Evolutionary conservation across 2,113 vertebrate species (phyloP).

Genomic region (Butorides virescens): DNA sequence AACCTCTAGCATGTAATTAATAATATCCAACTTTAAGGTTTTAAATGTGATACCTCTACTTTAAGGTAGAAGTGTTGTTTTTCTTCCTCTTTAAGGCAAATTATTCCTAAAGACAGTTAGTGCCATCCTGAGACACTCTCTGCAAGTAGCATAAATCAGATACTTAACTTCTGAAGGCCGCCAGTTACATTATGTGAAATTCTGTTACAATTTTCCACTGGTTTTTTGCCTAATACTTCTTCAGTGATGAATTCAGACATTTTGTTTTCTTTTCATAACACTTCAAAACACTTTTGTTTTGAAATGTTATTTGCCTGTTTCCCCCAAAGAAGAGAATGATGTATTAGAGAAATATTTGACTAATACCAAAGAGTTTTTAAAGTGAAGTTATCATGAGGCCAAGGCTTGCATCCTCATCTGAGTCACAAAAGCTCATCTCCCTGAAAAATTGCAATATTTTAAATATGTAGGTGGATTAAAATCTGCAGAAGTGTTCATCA

Average conservation of each 20-base stretch:
- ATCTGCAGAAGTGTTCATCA: neutral
- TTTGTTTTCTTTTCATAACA: neutral
- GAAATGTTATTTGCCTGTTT: neutral
- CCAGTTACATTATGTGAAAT: neutral
- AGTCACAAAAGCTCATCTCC: neutral
- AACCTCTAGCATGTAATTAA: neutral
- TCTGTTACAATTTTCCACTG: neutral
- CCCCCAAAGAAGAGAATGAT: neutral
- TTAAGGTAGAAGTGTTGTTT: neutral
- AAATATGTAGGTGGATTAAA: neutral
- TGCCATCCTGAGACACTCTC: neutral
- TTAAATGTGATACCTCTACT: neutral
- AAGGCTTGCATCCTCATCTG: neutral
- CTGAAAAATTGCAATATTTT: neutral
- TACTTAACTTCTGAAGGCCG: neutral
- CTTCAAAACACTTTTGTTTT: neutral
- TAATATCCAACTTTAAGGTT: neutral
- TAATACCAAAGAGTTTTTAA: neutral
- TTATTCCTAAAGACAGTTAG: neutral
- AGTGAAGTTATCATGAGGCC: neutral
- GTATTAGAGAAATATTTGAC: neutral
- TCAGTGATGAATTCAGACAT: neutral
- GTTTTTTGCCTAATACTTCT: neutral
- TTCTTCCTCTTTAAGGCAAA: neutral
- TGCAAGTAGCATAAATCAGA: neutral